phyloP scores from a whole-genome alignment of 2,797 vertebrate genomes.

The Poecile montanus region DNA sequence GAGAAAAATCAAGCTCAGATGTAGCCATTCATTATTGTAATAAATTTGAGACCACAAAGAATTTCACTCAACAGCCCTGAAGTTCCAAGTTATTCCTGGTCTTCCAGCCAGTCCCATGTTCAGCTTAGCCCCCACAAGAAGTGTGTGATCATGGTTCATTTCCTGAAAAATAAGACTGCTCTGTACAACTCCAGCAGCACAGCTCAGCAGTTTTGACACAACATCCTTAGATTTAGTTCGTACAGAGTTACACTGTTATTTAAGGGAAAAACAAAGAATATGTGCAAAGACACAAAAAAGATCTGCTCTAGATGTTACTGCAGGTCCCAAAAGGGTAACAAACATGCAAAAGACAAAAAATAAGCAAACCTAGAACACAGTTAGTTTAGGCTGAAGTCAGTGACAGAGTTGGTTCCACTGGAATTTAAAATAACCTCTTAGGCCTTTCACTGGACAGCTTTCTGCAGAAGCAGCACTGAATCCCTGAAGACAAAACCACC shows the following conservation, averaged over 20 bases:
- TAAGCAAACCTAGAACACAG: background rate
- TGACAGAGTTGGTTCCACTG: background rate
- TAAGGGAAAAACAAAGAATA: background rate
- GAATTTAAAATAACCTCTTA: background rate
- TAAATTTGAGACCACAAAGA: background rate
- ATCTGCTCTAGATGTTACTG: background rate
- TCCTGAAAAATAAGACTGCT: background rate
- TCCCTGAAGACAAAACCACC: conserved; percentile 10
- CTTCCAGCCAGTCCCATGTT: background rate
- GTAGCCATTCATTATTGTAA: background rate
- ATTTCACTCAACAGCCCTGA: background rate
- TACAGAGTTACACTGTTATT: background rate
- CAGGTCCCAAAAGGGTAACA: background rate
- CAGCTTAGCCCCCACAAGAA: background rate
- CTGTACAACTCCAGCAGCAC: background rate
- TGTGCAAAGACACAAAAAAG: background rate
- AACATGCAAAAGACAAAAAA: background rate
- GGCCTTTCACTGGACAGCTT: background rate
- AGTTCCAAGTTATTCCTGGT: background rate
- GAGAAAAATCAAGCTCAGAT: background rate
- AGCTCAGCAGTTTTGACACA: background rate
- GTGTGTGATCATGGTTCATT: background rate
- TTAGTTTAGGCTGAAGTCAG: background rate
- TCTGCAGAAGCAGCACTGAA: background rate
- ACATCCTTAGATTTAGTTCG: background rate